Base-by-base conservation (phyloP, 2,113 vertebrate species). In the Neomonachus schauinslandi region DNA sequence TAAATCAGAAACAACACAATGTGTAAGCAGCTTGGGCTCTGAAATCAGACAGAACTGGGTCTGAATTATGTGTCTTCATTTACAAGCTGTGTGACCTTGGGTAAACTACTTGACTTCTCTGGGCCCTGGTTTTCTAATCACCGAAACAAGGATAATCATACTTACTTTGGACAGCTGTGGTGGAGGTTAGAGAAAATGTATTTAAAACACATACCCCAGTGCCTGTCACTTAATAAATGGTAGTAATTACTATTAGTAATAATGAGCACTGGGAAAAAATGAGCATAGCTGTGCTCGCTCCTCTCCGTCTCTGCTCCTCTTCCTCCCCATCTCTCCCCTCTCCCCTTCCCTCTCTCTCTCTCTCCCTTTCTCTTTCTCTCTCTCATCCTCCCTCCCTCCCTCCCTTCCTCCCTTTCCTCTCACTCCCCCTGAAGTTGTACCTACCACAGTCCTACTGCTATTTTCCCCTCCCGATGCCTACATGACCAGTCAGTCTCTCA, bases 401-500 rank as follows among this genome's bases (percentile, higher is more conserved):
- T 11, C 31, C 59, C 39, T 46, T 10, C 46, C n/a, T 61, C 77
- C 72, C 8, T 72, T 13, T 16, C 31, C n/a, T 6, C 67, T 18
- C 53, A n/a, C 7, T 18, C 19, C 22, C 55, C 72, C n/a, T 46
- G 2, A 71, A 36, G n/a, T 26, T 42, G 4, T 14, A 42, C 16
- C 51, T 28, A n/a, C 87, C 26, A 59, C 4, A n/a, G 15, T 22
- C 24, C 57, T 31, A 22, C 55, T 69, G 57, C 74, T 85, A 18
- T 19, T 53, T 39, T 90, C 69, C 15, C 39, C 74, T 96, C 67
- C n/a, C 7, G 83, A 89, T 90, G 63, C 51, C 67, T 42, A 67
- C 39, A 77, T 21, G 84, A 84, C 63, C 67, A 81, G 21, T 88
- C 63, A n/a, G 67, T 87, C 94, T 77, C 94, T 77, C 42, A 82